Evolutionary conservation across 2,113 vertebrate species (phyloP).

Genomic region (Cephalopterus ornatus): DNA sequence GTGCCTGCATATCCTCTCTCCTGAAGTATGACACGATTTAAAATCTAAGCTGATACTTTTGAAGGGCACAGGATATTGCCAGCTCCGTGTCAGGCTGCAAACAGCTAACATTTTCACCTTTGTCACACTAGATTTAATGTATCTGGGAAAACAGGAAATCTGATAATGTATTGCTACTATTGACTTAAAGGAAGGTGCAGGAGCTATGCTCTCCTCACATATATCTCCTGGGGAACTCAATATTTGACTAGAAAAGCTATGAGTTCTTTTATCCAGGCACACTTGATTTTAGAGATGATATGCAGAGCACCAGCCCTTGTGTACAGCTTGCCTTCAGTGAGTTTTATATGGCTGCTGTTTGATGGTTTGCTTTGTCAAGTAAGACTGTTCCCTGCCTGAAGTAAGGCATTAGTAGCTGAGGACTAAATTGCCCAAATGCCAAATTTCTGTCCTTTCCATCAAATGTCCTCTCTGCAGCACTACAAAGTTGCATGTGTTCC

Average conservation of each 20-base stretch:
- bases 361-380: not conserved
- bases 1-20: not conserved
- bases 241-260: constrained; percentile 29
- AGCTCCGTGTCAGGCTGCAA: not conserved
- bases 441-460: not conserved
- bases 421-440: not conserved
- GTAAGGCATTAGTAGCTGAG: not conserved
- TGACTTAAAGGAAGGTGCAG: constrained; percentile 30
- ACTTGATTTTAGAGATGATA: constrained; percentile 25
- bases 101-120: constrained; percentile 28
- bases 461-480: not conserved
- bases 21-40: not conserved
- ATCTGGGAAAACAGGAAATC: constrained; percentile 30
- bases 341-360: not conserved
- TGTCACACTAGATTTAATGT: constrained; percentile 2
- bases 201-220: not conserved
- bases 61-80: not conserved
- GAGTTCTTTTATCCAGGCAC: not conserved
- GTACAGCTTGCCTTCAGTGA: not conserved
- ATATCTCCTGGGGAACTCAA: not conserved
- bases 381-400: not conserved
- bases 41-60: constrained; percentile 33
- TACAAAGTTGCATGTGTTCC: accelerated
- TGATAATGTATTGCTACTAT: constrained; percentile 26
- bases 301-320: not conserved